Base-by-base conservation (phyloP, 1,140 invertebrate genomes). In the Steinernema feltiae region DNA sequence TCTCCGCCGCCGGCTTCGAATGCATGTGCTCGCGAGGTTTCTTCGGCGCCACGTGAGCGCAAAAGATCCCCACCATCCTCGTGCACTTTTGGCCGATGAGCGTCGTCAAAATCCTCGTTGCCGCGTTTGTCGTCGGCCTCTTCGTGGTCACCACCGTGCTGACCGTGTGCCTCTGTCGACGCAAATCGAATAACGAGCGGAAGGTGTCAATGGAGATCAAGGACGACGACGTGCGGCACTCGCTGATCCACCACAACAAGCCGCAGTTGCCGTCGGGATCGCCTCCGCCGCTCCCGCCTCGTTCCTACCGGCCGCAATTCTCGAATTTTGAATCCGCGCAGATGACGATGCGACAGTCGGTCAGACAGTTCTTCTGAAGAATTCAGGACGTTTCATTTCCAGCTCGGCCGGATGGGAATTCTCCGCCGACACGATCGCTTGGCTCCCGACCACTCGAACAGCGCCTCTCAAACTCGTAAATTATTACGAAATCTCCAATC, bases 201-300 rank as follows among this genome's bases (percentile, higher is more conserved):
- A 71, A 71, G 24, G 29, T 53, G 29, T 53, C 70, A 3, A 41
- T 2, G 2, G 70, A 35, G 29, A 32, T 35, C 21, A 71, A 71
- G 21, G 46, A 71, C 70, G 46, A 71, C 70, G 70, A 71, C 29
- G 32, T 71, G 15, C 53, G 53, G 3, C 46, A 53, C 70, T 71
- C 70, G 15, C 32, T 32, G 15, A 32, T 53, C 15, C n/a, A n/a
- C n/a, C n/a, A n/a, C n/a, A 29, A 31, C 70, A 32, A 53, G 21
- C 32, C 70, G 15, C n/a, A n/a, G n/a, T n/a, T n/a, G n/a, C 73
- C 74, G 1, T 30, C 48, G 15, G 48, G 24, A 17, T 70, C 70
- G 24, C 76, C 76, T 30, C 78, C 78, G 30, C 78, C 78, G 3
- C 78, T 80, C 18, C 78, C 78, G 31, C 78, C 78, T 35, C 78